phyloP scores from a whole-genome alignment of 1,140 invertebrate genomes.

The Hylaeus volcanicus region DNA sequence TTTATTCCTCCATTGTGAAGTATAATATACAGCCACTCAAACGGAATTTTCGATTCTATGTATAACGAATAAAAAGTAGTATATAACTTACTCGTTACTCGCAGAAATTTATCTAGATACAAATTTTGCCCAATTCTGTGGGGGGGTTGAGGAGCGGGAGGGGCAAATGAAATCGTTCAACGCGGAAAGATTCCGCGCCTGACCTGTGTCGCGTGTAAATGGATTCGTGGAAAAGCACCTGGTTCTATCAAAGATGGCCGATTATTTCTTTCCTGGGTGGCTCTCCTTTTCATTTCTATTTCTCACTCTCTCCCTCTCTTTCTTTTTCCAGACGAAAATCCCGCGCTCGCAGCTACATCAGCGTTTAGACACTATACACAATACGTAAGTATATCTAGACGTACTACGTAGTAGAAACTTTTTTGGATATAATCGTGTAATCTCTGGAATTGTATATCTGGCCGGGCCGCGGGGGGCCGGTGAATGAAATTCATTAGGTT shows the following conservation, averaged over 20 bases:
- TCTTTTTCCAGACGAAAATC: conserved; percentile 48
- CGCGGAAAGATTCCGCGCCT: not conserved
- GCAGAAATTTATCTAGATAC: too few species aligned
- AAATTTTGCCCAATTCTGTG: too few species aligned
- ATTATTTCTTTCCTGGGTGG: conserved; percentile 27
- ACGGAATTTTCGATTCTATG: too few species aligned
- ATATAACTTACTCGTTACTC: too few species aligned
- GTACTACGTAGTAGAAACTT: conserved; percentile 69
- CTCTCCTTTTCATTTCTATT: not conserved
- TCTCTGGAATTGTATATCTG: conserved; percentile 60
- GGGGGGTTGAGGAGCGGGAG: too few species aligned
- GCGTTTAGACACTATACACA: conserved; percentile 67
- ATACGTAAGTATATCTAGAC: conserved; percentile 67
- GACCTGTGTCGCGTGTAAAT: conserved; percentile 9
- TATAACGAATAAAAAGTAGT: too few species aligned
- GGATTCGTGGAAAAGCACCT: conserved; percentile 32
- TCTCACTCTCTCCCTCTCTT: not conserved
- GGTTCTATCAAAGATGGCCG: conserved; percentile 27
- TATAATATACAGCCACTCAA: too few species aligned
- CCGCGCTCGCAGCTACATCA: conserved; percentile 66
- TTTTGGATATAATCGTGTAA: conserved; percentile 63
- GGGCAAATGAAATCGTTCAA: conserved; percentile 15
- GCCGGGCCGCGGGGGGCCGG: conserved; percentile 45
- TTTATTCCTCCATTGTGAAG: too few species aligned
- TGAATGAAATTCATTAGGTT: conserved; percentile 62